A percentile compares a stretch with the other conserved stretches of the same genome.
These are phyloP conservation scores for Apis florea DNA, from an alignment of 1,140 invertebrate species.

Conservation along the genomic window DNA sequence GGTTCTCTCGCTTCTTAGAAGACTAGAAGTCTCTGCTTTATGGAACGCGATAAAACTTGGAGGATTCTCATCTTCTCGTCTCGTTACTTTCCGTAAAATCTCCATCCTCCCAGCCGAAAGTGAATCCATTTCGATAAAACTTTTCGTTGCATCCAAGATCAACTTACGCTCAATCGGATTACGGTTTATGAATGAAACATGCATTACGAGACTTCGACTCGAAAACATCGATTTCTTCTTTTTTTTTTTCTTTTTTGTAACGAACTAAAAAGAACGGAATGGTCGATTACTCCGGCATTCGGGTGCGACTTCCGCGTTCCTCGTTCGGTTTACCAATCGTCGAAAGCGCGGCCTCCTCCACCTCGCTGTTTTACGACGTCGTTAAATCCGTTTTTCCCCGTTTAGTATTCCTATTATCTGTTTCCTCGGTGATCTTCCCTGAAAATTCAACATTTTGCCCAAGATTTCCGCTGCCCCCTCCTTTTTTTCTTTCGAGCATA, in stretches of 20 bases:
- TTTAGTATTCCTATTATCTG: background rate
- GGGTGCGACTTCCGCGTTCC: no score
- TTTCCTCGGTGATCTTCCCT: background rate
- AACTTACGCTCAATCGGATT: background rate
- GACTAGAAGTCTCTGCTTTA: conserved; percentile 13
- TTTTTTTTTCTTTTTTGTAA: no score
- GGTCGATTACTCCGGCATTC: no score
- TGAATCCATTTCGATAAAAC: background rate
- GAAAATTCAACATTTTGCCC: background rate
- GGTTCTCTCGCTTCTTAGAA: background rate
- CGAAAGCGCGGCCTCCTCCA: no score
- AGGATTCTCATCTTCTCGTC: background rate
- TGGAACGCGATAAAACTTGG: conserved; percentile 31
- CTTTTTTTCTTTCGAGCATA: no score
- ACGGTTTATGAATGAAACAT: background rate
- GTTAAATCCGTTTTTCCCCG: no score
- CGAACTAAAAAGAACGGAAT: no score
- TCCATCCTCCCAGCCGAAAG: background rate
- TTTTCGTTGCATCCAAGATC: background rate
- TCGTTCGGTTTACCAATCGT: no score
- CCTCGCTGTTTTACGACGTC: no score
- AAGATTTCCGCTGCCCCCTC: background rate
- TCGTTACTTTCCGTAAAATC: background rate
- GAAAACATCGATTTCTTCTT: no score
- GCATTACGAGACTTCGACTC: no score